phyloP scores from a whole-genome alignment of 2,888 invertebrate genomes.

The Nomada flava region DNA sequence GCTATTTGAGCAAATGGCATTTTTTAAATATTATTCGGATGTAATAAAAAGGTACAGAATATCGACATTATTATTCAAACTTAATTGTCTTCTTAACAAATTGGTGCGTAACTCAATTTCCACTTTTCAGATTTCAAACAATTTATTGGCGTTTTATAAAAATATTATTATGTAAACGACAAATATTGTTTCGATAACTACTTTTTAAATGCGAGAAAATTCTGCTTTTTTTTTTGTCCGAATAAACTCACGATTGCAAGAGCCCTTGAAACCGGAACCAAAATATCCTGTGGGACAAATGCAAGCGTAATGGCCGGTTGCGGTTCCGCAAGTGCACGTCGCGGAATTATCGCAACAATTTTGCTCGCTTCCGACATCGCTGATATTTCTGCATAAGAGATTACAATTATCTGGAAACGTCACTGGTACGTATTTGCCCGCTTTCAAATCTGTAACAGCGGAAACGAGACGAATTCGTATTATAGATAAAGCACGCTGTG shows the following conservation, averaged over 20 bases:
- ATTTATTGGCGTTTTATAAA: too few species aligned
- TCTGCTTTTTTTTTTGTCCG: too few species aligned
- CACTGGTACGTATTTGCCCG: constrained; percentile 86
- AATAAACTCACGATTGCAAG: constrained; percentile 86
- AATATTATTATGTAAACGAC: too few species aligned
- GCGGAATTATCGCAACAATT: constrained; percentile 87
- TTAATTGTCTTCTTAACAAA: too few species aligned
- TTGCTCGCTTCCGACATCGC: constrained; percentile 69
- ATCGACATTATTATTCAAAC: too few species aligned
- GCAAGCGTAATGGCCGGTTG: constrained; percentile 89
- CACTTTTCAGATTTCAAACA: too few species aligned
- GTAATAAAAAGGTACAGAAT: too few species aligned
- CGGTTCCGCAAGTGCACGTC: constrained; percentile 88
- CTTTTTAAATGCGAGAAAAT: too few species aligned
- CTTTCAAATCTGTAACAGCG: constrained; percentile 86
- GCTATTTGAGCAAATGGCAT: too few species aligned
- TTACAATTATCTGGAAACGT: constrained; percentile 85
- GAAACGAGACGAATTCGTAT: constrained; percentile 5
- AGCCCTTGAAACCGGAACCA: constrained; percentile 87
- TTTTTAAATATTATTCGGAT: too few species aligned
- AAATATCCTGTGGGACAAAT: constrained; percentile 88
- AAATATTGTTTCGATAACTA: too few species aligned
- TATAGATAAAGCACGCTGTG: constrained; percentile 4
- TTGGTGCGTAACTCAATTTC: too few species aligned
- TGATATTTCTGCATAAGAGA: constrained; percentile 83